phyloP scores from a whole-genome alignment of 2,113 vertebrate genomes.

The Laterallus jamaicensis region DNA sequence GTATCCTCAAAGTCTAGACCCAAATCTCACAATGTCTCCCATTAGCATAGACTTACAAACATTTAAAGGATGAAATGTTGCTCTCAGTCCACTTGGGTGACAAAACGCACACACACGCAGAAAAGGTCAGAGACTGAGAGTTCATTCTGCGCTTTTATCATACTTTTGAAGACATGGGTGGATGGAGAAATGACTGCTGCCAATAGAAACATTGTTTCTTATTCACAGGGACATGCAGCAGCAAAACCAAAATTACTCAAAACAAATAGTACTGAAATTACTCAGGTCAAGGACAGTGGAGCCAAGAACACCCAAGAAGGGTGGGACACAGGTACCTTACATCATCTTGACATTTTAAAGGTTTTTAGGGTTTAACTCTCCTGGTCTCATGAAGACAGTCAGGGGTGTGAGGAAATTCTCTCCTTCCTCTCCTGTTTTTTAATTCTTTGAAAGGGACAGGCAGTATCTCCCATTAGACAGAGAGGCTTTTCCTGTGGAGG shows the following conservation, averaged over 20 bases:
- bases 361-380: background rate
- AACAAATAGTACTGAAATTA: constrained; percentile 62
- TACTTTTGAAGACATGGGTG: constrained; percentile 25
- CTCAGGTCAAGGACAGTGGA: constrained; percentile 50
- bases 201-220: constrained; percentile 61
- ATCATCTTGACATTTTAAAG: constrained; percentile 36
- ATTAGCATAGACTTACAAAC: fast-evolving
- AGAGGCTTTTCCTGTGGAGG: background rate
- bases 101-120: fast-evolving
- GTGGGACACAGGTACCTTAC: constrained; percentile 56
- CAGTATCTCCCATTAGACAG: background rate
- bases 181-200: constrained; percentile 42
- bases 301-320: constrained; percentile 63
- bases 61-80: background rate
- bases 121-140: background rate
- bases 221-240: constrained; percentile 56
- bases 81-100: background rate
- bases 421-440: background rate
- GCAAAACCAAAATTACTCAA: constrained; percentile 57
- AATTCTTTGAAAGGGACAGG: background rate
- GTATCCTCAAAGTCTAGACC: background rate
- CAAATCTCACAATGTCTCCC: background rate
- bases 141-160: background rate
- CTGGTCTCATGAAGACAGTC: background rate
- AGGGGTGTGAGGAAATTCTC: background rate